Percentiles rank a stretch among this genome's conserved stretches.
phyloP scores from a whole-genome alignment of 2,113 vertebrate species.

The Ovis aries region ARS-UI_Ramb_v3.0 NC_056080.1:36956001-36956500 shows the following conservation, averaged over 20 bases:
- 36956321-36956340: constrained; percentile 56
- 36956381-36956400: constrained; percentile 33
- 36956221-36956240: background rate
- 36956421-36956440: constrained; percentile 55
- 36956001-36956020: background rate
- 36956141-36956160: background rate
- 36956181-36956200: background rate
- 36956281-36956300: background rate
- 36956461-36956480: constrained; percentile 71
- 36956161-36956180: background rate
- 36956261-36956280: background rate
- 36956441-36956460: constrained; percentile 51
- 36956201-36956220: background rate
- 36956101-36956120: background rate
- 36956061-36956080: background rate
- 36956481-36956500: constrained; percentile 14
- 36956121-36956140: background rate
- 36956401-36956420: constrained; percentile 55
- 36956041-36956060: background rate
- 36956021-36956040: background rate
- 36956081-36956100: background rate
- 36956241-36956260: background rate
- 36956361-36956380: background rate
- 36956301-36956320: constrained; percentile 34
- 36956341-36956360: constrained; percentile 19